Conservation (phyloP, 2,888 invertebrate genomes). For the Pediacus dermestoides region DNA sequence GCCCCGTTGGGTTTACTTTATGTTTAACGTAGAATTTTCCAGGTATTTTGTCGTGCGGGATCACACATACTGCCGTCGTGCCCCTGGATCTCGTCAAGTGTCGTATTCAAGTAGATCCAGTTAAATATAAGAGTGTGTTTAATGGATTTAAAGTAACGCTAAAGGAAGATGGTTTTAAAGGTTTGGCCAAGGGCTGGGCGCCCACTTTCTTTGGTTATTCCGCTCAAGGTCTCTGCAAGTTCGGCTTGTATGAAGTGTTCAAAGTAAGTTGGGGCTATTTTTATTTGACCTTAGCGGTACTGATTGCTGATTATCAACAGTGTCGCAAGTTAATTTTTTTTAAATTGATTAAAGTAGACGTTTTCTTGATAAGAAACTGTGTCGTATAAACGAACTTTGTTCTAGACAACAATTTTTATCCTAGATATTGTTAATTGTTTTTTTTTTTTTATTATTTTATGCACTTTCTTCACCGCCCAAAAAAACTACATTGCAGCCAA, state of each 20-base stretch:
- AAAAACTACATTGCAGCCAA: too few species aligned
- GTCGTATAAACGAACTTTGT: too few species aligned
- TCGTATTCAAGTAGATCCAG: conserved; percentile 89
- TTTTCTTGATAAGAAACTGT: too few species aligned
- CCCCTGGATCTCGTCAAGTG: conserved; percentile 96
- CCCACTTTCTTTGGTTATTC: conserved; percentile 98
- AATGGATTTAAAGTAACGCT: conserved; percentile 83
- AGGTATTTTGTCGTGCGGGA: conserved; percentile 63
- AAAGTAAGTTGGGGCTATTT: conserved; percentile 29
- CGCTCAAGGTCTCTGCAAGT: conserved; percentile 92
- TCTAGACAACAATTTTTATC: too few species aligned
- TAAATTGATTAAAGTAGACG: too few species aligned
- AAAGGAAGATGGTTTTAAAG: conserved; percentile 80
- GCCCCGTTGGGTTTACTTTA: not conserved
- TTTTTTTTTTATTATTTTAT: too few species aligned
- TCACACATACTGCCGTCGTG: conserved; percentile 92
- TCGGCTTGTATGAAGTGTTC: conserved; percentile 91
- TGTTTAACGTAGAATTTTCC: conserved; percentile 11
- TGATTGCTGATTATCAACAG: too few species aligned
- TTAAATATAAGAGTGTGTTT: conserved; percentile 87
- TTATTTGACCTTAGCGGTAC: not conserved
- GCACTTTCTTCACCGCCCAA: too few species aligned
- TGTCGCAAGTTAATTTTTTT: too few species aligned
- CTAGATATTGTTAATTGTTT: too few species aligned
- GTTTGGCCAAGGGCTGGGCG: conserved; percentile 94